phyloP scores from a whole-genome alignment of 2,113 vertebrate species.

The Aspidoscelis tigris region DNA sequence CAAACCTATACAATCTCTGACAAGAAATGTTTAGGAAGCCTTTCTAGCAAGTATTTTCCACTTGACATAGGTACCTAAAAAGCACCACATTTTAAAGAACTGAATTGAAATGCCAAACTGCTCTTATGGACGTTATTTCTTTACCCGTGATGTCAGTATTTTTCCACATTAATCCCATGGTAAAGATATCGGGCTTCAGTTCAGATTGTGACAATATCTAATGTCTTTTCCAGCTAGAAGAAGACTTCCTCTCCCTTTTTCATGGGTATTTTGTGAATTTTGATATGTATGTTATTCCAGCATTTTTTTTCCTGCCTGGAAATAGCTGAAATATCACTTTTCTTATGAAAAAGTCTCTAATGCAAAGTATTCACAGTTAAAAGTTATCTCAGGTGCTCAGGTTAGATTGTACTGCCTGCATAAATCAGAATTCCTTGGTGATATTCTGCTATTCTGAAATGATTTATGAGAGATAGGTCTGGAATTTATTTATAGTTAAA shows the following conservation, averaged over 20 bases:
- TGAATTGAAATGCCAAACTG: conserved; percentile 63
- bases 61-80: conserved; percentile 47
- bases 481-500: conserved; percentile 14
- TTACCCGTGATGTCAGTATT: conserved; percentile 71
- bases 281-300: conserved; percentile 78
- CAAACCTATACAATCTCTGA: not conserved
- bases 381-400: conserved; percentile 49
- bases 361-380: conserved; percentile 61
- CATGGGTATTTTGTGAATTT: conserved; percentile 78
- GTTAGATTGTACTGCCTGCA: not conserved
- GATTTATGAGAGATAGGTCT: conserved; percentile 23
- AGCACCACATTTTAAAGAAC: conserved; percentile 56
- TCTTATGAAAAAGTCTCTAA: conserved; percentile 72
- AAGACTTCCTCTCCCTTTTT: conserved; percentile 75
- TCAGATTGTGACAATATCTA: conserved; percentile 78
- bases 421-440: conserved; percentile 36
- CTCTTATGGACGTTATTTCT: conserved; percentile 67
- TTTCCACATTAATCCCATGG: conserved; percentile 80
- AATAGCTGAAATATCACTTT: conserved; percentile 76
- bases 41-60: conserved; percentile 58
- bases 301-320: conserved; percentile 73
- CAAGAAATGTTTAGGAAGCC: conserved; percentile 31
- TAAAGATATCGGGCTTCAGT: conserved; percentile 79
- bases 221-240: conserved; percentile 76
- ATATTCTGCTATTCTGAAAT: not conserved